Conservation (phyloP, 1,140 invertebrate species). For the Scaptomyza hsui region DNA sequence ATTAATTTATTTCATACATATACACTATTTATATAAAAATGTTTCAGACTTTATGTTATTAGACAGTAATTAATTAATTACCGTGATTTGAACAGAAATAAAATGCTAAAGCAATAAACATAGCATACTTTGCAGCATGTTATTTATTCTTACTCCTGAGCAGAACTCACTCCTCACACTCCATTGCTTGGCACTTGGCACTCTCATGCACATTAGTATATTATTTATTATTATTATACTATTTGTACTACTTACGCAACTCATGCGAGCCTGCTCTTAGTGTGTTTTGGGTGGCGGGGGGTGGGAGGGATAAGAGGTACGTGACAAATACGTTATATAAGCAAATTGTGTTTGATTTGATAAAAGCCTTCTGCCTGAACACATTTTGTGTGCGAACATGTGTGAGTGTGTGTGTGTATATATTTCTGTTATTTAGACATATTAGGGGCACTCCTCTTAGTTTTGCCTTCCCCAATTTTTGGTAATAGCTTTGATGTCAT, state of each 20-base stretch:
- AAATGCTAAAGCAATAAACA: too few species aligned
- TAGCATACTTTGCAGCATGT: neutral
- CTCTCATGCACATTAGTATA: neutral
- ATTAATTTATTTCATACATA: too few species aligned
- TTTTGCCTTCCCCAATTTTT: neutral
- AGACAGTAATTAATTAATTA: too few species aligned
- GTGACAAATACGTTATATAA: neutral
- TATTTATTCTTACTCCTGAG: neutral
- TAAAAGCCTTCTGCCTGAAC: constrained; percentile 5
- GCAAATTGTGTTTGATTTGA: constrained; percentile 20
- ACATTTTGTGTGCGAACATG: neutral
- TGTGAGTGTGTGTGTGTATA: constrained; percentile 1
- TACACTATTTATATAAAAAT: too few species aligned
- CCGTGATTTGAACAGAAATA: too few species aligned
- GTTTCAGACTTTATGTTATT: too few species aligned
- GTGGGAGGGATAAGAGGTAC: neutral
- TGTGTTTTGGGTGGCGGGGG: neutral
- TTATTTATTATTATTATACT: constrained; percentile 4
- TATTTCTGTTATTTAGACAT: constrained; percentile 7
- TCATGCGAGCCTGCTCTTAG: neutral
- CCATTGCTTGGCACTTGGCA: neutral
- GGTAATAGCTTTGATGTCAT: constrained; percentile 22
- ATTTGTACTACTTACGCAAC: constrained; percentile 2
- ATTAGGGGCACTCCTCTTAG: constrained; percentile 3
- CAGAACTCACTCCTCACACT: neutral